Evolutionary conservation across 2,888 invertebrate species (phyloP), one percentile per base, ranked within the genome.

Genomic region (Biston betularia): DNA sequence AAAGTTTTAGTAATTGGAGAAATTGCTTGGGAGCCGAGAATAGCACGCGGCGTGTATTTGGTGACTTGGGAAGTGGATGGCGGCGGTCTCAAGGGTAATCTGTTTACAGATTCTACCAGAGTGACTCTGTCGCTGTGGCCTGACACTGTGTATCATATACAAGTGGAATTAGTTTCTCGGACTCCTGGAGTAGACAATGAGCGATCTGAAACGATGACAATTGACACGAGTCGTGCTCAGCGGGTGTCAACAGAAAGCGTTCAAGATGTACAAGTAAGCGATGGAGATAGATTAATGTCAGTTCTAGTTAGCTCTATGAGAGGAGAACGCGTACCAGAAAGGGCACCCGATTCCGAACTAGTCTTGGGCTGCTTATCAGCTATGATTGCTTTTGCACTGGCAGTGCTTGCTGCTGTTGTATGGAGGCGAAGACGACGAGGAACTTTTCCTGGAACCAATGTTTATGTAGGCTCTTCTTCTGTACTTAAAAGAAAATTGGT

Each of bases 11-110:
- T 95, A 48, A 96, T 96, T 74, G 96, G 96, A 50, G 96, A 96
- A 89, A 96, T 96, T 74, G 95, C 96, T 55, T 96, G 96, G 96
- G 96, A 96, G 78, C 95, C 96, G 10, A 95, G 95, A 88, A 94
- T 95, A 81, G 94, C 90, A 63, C 94, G 95, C 60, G 95, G 95
- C 35, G 96, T 97, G 67, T 97, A 97, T 89, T 94, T 97, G 81
- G 97, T 97, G 60, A 97, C 97, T 70, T 97, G 97, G 97, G 97
- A 97, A 94, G 96, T 97, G 63, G 96, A 96, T 80, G 97, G 97
- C 66, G 97, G 97, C 75, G 97, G 97, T 72, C 92, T 97, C 69
- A 97, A 96, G 89, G 97, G 97, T 73, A 97, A 97, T 89, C 94
- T 97, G 73, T 96, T 97, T 88, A 97, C 97, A 49, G 97, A 97